A percentile compares a stretch with the other conserved stretches of the same genome.
Conservation (phyloP, 2,888 invertebrate genomes). For the Buathra laborator region DNA sequence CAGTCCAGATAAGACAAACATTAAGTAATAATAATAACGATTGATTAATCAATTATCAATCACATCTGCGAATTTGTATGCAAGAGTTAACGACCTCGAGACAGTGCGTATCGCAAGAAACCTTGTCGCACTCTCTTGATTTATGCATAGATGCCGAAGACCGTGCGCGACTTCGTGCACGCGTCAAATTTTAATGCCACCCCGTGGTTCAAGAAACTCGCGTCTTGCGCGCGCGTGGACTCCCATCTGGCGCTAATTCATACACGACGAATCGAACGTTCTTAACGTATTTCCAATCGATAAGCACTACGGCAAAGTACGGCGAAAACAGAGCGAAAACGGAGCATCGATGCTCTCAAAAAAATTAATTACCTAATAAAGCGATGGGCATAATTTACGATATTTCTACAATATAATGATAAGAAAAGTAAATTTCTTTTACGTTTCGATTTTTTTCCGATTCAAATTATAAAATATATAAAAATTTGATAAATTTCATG, state of each 20-base stretch:
- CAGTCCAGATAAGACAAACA: neutral
- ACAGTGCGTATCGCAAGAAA: constrained; percentile 19
- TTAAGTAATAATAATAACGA: too few species aligned
- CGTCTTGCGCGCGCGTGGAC: neutral
- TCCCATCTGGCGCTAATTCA: constrained; percentile 1
- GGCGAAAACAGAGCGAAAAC: neutral
- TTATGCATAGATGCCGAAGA: constrained; percentile 72
- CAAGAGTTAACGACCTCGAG: constrained; percentile 62
- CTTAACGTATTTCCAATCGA: neutral
- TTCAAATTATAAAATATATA: too few species aligned
- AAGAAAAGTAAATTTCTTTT: too few species aligned
- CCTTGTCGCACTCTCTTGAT: constrained; percentile 65
- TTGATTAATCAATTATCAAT: constrained; percentile 1
- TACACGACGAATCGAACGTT: constrained; percentile 12
- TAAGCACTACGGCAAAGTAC: neutral
- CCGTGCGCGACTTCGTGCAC: constrained; percentile 70
- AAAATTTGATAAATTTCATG: neutral
- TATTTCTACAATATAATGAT: too few species aligned
- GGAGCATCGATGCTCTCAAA: neutral
- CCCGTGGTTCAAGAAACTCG: constrained; percentile 62
- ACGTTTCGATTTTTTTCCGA: too few species aligned
- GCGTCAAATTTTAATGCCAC: constrained; percentile 75
- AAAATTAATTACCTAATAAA: neutral
- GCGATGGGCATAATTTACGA: too few species aligned
- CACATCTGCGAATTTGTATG: constrained; percentile 13